phyloP scores from a whole-genome alignment of 2,113 vertebrate species.

The Litocranius walleri region DNA sequence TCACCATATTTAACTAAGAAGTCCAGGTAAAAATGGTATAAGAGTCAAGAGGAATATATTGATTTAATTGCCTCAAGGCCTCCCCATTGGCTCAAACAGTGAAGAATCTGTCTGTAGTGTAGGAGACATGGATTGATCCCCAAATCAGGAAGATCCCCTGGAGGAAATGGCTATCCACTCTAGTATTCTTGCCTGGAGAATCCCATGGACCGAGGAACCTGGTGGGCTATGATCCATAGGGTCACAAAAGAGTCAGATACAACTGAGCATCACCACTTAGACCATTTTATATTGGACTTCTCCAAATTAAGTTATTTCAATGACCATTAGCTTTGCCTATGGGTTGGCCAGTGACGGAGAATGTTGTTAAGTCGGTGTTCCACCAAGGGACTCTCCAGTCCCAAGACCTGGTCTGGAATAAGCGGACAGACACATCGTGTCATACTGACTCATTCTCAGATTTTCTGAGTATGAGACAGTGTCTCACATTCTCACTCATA shows the following conservation, averaged over 20 bases:
- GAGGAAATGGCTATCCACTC: neutral
- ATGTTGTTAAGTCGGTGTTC: neutral
- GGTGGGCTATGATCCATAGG: neutral
- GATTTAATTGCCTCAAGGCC: neutral
- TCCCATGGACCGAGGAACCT: neutral
- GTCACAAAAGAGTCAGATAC: neutral
- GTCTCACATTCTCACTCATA: neutral
- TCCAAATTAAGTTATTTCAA: neutral
- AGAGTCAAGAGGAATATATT: neutral
- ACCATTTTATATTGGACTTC: neutral
- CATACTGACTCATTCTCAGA: neutral
- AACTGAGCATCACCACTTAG: neutral
- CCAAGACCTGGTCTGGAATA: neutral
- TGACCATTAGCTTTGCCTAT: neutral
- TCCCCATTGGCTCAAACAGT: neutral
- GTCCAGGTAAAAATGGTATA: neutral
- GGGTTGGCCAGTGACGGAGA: neutral
- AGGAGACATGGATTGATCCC: neutral
- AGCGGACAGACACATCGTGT: neutral
- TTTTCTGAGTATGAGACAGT: neutral
- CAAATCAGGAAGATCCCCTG: neutral
- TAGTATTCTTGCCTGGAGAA: neutral
- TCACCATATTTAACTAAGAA: neutral
- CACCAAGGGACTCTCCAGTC: neutral
- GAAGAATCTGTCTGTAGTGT: neutral